Conservation (phyloP, 1,140 invertebrate species). For the Nautilus pompilius region DNA sequence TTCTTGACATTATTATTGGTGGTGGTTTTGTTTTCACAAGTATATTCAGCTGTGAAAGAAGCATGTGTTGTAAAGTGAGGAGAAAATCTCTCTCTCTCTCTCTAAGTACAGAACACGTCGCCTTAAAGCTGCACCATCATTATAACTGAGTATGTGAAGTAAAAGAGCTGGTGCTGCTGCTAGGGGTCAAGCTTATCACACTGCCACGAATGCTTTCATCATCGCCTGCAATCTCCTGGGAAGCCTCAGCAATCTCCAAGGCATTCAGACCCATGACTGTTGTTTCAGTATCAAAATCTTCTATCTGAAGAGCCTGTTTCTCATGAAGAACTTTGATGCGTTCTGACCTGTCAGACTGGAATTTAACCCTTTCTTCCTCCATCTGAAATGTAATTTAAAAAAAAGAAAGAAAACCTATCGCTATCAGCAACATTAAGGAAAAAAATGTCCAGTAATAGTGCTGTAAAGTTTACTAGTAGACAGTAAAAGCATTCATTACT, state of each 20-base stretch:
- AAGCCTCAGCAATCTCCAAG: constrained; percentile 83
- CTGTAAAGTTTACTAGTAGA: no score
- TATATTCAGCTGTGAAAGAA: no score
- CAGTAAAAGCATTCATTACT: no score
- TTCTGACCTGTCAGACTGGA: constrained; percentile 84
- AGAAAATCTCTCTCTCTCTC: no score
- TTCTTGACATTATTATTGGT: no score
- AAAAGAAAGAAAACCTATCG: constrained; percentile 18
- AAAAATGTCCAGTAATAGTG: no score
- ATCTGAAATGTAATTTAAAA: no score
- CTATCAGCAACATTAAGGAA: background rate
- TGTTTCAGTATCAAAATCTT: constrained; percentile 93
- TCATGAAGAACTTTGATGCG: constrained; percentile 83
- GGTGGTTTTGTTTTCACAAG: no score
- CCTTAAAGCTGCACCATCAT: background rate
- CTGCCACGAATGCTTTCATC: constrained; percentile 82
- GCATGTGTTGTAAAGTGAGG: no score
- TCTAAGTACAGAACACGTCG: background rate
- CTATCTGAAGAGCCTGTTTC: constrained; percentile 82
- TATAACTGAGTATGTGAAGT: constrained; percentile 19
- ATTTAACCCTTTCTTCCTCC: constrained; percentile 86
- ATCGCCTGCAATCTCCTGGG: constrained; percentile 75
- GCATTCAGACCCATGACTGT: constrained; percentile 83
- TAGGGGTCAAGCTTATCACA: constrained; percentile 89
- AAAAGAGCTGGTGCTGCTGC: constrained; percentile 73